These are phyloP conservation scores for Nothoprocta pentlandii DNA, from an alignment of 2,113 vertebrate genomes.

Conservation along the genomic window DNA sequence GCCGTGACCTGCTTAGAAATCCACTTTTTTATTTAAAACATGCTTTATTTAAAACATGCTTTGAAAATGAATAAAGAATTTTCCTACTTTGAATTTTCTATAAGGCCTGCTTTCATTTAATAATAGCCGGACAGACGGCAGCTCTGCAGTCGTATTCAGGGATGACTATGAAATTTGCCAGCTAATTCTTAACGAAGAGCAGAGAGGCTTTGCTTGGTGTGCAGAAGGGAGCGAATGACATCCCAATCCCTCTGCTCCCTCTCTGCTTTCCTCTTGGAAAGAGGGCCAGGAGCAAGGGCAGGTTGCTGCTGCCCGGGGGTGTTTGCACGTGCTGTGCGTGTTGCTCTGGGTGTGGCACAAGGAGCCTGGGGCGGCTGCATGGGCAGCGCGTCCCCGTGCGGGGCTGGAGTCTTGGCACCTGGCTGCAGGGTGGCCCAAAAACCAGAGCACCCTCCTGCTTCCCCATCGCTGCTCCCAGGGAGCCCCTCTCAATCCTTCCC, in stretches of 20 bases:
- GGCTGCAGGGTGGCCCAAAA: fast-evolving
- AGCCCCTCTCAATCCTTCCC: not conserved
- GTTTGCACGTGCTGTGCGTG: not conserved
- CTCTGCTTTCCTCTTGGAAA: not conserved
- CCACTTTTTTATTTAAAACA: constrained; percentile 28
- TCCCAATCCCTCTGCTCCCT: not conserved
- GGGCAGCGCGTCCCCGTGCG: not conserved
- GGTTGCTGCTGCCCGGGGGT: too few species aligned
- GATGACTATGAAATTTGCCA: not conserved
- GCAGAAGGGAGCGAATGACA: not conserved
- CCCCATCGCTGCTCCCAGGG: fast-evolving
- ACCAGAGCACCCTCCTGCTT: not conserved
- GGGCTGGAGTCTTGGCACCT: not conserved
- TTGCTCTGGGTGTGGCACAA: not conserved
- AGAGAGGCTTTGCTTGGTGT: not conserved
- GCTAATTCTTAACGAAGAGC: not conserved
- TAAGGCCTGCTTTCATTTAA: constrained; percentile 1
- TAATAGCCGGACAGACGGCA: not conserved
- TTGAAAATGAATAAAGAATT: constrained; percentile 14
- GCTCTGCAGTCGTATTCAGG: not conserved
- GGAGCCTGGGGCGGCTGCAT: not conserved
- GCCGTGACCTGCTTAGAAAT: constrained; percentile 38
- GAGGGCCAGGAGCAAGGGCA: not conserved
- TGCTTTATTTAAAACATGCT: constrained; percentile 30
- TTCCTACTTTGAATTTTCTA: not conserved